phyloP scores from a whole-genome alignment of 1,140 invertebrate species.

The Diuraphis noxia region DNA sequence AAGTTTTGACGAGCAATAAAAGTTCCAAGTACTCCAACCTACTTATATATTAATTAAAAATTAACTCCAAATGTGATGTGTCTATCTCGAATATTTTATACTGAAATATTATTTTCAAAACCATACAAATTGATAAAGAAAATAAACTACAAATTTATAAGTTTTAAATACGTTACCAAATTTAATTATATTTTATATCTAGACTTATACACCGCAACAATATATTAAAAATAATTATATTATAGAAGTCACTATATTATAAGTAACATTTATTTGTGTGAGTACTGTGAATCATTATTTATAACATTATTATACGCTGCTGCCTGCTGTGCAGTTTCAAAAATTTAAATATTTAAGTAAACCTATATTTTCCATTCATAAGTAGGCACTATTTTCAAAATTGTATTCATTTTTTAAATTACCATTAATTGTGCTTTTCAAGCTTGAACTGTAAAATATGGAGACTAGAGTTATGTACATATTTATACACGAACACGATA shows the following conservation, averaged over 20 bases:
- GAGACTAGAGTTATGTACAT: background rate
- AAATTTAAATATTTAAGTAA: background rate
- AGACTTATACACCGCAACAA: background rate
- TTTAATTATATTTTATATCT: background rate
- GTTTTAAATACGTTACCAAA: too few relatives aligned
- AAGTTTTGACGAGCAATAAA: background rate
- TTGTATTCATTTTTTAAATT: slow-evolving; percentile 1
- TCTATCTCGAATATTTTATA: background rate
- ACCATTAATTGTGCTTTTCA: background rate
- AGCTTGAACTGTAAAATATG: background rate
- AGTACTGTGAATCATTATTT: background rate
- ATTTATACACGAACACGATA: background rate
- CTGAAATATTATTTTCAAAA: background rate
- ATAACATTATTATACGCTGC: background rate
- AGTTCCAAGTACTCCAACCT: background rate
- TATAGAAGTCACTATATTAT: too few relatives aligned
- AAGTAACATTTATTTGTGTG: background rate
- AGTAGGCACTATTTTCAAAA: background rate
- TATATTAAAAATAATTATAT: too few relatives aligned
- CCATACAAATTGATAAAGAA: background rate
- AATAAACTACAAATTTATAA: background rate
- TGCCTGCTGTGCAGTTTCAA: too few relatives aligned
- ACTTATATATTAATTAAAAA: background rate
- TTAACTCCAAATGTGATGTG: background rate
- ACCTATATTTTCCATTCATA: background rate